phyloP scores from a whole-genome alignment of 2,113 vertebrate genomes.

The Lophochroa leadbeateri region DNA sequence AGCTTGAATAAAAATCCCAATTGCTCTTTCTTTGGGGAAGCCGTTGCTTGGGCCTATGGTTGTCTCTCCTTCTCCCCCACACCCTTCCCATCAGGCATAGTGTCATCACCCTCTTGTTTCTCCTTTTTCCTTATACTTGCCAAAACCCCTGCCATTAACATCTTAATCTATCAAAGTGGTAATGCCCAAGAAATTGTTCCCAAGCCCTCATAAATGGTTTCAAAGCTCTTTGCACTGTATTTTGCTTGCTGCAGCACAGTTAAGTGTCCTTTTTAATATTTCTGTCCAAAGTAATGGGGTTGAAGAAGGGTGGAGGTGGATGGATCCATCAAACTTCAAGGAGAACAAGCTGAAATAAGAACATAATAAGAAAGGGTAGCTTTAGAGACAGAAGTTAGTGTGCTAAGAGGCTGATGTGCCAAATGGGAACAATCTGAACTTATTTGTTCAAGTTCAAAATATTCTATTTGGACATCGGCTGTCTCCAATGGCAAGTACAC shows the following conservation, averaged over 20 bases:
- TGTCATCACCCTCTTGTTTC: neutral
- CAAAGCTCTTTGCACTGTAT: neutral
- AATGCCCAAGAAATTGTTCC: neutral
- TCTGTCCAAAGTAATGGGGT: neutral
- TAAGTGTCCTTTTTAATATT: neutral
- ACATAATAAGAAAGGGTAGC: neutral
- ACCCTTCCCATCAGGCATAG: neutral
- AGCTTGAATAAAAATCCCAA: neutral
- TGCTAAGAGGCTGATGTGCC: neutral
- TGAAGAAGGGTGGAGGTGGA: neutral
- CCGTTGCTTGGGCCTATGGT: neutral
- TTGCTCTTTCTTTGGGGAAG: neutral
- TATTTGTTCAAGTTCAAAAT: neutral
- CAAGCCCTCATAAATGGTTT: neutral
- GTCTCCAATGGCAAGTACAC: neutral
- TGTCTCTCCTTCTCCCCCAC: neutral
- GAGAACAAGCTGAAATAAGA: neutral
- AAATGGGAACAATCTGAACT: neutral
- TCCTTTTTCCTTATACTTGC: neutral
- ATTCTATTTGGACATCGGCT: slow-evolving; percentile 8
- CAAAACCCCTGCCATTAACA: neutral
- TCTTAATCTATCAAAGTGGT: neutral
- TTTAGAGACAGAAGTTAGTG: neutral
- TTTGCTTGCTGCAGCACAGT: neutral
- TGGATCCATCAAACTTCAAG: neutral